Evolutionary conservation across 2,888 invertebrate species (phyloP), one percentile per base, ranked within the genome.

Genomic region (Cryptocephalus moraei): DNA sequence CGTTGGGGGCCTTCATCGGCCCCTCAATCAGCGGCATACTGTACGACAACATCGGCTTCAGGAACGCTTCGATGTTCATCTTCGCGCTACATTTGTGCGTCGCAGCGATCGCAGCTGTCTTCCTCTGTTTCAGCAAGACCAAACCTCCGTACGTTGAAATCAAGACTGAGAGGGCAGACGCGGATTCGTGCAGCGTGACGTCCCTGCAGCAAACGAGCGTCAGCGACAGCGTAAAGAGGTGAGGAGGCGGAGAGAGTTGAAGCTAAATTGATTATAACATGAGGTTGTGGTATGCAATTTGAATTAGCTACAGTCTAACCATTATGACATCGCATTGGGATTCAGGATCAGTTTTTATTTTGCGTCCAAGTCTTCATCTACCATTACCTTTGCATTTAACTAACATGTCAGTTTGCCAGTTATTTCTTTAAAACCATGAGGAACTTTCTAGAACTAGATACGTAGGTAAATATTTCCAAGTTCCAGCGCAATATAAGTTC

Each of bases 1-100:
- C 92, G 0, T 73, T 93, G 9, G 93, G 93, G 1, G 88, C 89
- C 1, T 89, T 89, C 67, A 80, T 89, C 43, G 90, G 90, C 0
- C 89, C 89, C 1, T 85, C 86, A 0, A 73, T 86, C 1, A 80
- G 80, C 54, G 89, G 89, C 0, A 75, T 86, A 39, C 74, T 90
- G 0, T 81, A 81, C 58, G 88, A 89, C 60, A 75, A 71, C 43
- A 79, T 85, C 44, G 86, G 85, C 0, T 90, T 90, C 65, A 67
- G 81, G 32, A 75, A 75, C 54, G 81, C 84, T 0, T 82, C 86
- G 0, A 70, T 85, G 63, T 86, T 87, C 59, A 78, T 90, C 34
- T 76, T 85, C 33, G 69, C 74, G 4, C 71, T 82, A 2, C 84
- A 87, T 61, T 55, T 81, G 2, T 22, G 82, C 51, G 78, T 86